Base-by-base conservation (phyloP, 2,797 vertebrate species). In the Parotocinclus haroldoi region DNA sequence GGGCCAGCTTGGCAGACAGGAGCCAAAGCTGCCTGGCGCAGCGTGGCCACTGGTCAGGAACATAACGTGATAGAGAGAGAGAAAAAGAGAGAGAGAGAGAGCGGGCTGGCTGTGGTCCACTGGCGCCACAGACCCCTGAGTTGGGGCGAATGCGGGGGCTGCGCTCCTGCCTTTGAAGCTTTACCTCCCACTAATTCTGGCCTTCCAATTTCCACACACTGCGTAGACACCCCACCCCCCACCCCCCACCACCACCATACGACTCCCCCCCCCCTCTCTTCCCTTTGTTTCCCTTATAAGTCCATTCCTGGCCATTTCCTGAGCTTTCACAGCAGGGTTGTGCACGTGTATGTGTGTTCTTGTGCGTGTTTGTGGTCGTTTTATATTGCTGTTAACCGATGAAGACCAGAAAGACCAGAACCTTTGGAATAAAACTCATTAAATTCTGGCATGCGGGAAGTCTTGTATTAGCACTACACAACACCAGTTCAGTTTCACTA, bases 181-280 rank as follows among this genome's bases (percentile, higher is more conserved):
- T 90, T 91, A 91, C 90, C 90, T 91, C 90, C 90, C 88, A 91
- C 90, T 90, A 92, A 91, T 91, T 91, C 89, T 90, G 88, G 89
- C 89, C 90, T 91, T 91, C 89, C 89, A 91, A 89, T 90, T 91
- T 92, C 89, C 89, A 92, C 88, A 92, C 87, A 87, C 86, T 85
- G 84, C 85, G 84, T 86, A 87, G 81, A 85, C 79, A 66, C 75
- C 82, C 76, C 73, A 67, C 56, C 72, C 56, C 65, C 68, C 13
- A n/a, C n/a, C 10, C 72, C 48, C 46, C 49, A 50, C 82, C 82
- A 83, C 76, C 73, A 65, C 55, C 72, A 55, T 62, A 62, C 51
- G 40, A 68, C 57, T 63, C 63, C 60, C 81, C 77, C 86, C 60
- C 81, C 77, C 86, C 81, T 85, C 87, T 87, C 84, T 80, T 87